Evolutionary conservation across 2,888 invertebrate species (phyloP), one percentile per base, ranked within the genome.

Genomic region (Adela reaumurella): DNA sequence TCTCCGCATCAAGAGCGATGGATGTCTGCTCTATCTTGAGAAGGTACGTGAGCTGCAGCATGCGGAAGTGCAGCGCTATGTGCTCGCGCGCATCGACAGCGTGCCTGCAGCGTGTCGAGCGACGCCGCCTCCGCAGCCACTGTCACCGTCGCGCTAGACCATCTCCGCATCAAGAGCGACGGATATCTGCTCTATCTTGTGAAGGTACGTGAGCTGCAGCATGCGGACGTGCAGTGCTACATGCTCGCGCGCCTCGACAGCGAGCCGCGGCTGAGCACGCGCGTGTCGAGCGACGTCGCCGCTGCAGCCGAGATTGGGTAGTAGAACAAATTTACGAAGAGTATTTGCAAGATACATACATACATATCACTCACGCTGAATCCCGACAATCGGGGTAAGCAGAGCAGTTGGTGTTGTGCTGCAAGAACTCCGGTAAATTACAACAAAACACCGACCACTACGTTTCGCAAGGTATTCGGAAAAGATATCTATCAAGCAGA

Each of bases 141-240:
- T 1, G 96, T 96, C 1, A 96, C 97, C 0, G 96, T 96, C 56
- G 94, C 95, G 69, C 73, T 97, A 2, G 97, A 97, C 69, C 95
- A 96, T 61, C 78, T 97, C 42, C 89, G 97, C 62, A 97, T 97
- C 58, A 97, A 97, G 71, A 94, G 94, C 62, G 96, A 97, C 62
- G 97, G 96, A 0, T 94, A 94, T 58, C 87, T 94, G 54, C 80
- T 94, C 3, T 94, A 94, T 58, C 68, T 94, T 53, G 92, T 93
- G 63, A 91, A 92, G 73, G 78, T 77, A 49, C 92, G 90, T 51
- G 87, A 89, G 1, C 90, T 92, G 68, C 96, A 97, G 4, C 92
- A 97, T 0, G 86, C 94, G 5, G 97, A 97, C 66, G 94, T 97
- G 0, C 97, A 97, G 67, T 89, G 96, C 60, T 97, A 97, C 63